Percentiles rank a stretch among this genome's conserved stretches.
phyloP scores from a whole-genome alignment of 2,888 invertebrate species.

The Pheosia tremula region DNA sequence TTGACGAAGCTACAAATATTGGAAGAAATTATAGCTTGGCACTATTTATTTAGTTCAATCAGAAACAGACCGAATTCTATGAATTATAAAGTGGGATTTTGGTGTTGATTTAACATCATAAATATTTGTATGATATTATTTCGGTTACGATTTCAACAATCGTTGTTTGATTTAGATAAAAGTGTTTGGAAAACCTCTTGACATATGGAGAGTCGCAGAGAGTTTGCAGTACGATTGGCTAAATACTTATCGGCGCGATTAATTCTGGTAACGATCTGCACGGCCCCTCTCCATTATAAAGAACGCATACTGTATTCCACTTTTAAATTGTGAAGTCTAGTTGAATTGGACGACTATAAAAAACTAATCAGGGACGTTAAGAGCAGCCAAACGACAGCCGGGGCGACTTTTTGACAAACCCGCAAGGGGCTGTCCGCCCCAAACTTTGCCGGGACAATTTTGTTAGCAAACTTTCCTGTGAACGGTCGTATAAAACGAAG shows the following conservation, averaged over 20 bases:
- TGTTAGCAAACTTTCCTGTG: constrained; percentile 59
- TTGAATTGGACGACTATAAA: constrained; percentile 56
- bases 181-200: not conserved
- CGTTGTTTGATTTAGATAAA: not conserved
- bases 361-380: constrained; percentile 70
- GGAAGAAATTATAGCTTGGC: constrained; percentile 27
- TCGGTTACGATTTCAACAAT: not conserved
- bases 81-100: constrained; percentile 15
- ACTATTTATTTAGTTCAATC: constrained; percentile 33
- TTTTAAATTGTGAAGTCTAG: constrained; percentile 46
- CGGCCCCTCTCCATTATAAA: constrained; percentile 25
- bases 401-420: constrained; percentile 67
- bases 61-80: constrained; percentile 22
- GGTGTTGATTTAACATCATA: constrained; percentile 13
- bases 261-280: constrained; percentile 7
- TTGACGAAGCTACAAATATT: constrained; percentile 42
- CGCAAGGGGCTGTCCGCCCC: constrained; percentile 44
- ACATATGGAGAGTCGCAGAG: not conserved
- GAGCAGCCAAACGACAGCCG: constrained; percentile 59
- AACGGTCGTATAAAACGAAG: constrained; percentile 57
- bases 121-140: constrained; percentile 12
- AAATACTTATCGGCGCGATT: not conserved
- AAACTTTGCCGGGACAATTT: constrained; percentile 57
- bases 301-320: constrained; percentile 42
- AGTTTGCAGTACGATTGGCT: not conserved